Evolutionary conservation across 2,888 invertebrate species (phyloP).

Genomic region (Torymus texanus): DNA sequence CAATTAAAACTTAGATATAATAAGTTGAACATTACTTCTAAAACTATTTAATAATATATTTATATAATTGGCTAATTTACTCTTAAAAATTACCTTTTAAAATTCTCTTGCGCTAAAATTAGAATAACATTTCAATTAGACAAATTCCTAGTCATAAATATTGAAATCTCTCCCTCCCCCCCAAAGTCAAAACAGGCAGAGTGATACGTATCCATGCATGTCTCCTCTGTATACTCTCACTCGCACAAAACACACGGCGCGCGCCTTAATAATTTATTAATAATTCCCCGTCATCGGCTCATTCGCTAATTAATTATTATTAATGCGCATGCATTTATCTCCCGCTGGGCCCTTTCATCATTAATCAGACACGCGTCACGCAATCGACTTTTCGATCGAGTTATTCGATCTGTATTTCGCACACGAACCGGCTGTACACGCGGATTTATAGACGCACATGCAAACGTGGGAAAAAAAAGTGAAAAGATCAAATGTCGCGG

Average conservation of each 20-base stretch:
- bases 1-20: not conserved
- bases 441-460: slow-evolving; percentile 29
- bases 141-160: too few species aligned
- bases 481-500: slow-evolving; percentile 59
- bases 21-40: not conserved
- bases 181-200: slow-evolving; percentile 22
- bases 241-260: slow-evolving; percentile 29
- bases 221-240: slow-evolving; percentile 18
- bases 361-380: slow-evolving; percentile 60
- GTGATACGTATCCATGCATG: slow-evolving; percentile 46
- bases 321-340: slow-evolving; percentile 69
- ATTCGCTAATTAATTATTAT: slow-evolving; percentile 72
- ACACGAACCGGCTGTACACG: not conserved
- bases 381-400: slow-evolving; percentile 57
- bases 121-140: too few species aligned
- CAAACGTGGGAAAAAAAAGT: slow-evolving; percentile 65
- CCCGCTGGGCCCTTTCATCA: slow-evolving; percentile 60
- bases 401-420: slow-evolving; percentile 35
- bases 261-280: slow-evolving; percentile 48
- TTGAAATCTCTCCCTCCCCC: too few species aligned
- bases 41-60: too few species aligned
- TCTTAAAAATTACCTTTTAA: too few species aligned
- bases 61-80: too few species aligned
- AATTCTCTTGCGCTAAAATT: too few species aligned
- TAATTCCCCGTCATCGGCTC: slow-evolving; percentile 65